Percentiles rank a stretch among this genome's conserved stretches.
Evolutionary conservation across 2,797 vertebrate genomes (phyloP).

Genomic region (Craterocephalus amniculus): DNA sequence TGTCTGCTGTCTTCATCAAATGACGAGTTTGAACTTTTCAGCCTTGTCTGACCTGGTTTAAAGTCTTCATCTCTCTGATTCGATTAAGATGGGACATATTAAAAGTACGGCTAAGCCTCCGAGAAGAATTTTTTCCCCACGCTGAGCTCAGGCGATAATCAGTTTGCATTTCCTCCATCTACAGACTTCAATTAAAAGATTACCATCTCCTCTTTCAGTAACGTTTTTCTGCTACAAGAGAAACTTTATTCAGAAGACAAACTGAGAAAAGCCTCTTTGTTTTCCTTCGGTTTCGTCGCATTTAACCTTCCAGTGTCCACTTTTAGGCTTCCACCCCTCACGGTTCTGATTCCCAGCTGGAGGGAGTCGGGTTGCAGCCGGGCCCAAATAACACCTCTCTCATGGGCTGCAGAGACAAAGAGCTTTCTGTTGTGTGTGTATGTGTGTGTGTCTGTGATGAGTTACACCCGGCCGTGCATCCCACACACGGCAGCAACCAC

Average conservation of each 20-base stretch:
- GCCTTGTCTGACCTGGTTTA: slow-evolving; percentile 5
- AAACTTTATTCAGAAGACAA: slow-evolving; percentile 16
- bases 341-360: slow-evolving; percentile 63
- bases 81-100: slow-evolving; percentile 14
- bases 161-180: slow-evolving; percentile 10
- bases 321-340: slow-evolving; percentile 5
- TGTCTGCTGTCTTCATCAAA: background rate
- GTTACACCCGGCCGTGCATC: slow-evolving; percentile 49
- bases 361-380: slow-evolving; percentile 57
- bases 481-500: slow-evolving; percentile 31
- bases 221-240: background rate
- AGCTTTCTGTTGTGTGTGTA: slow-evolving; percentile 59
- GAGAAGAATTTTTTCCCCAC: slow-evolving; percentile 4
- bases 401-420: slow-evolving; percentile 69
- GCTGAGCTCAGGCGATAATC: slow-evolving; percentile 11
- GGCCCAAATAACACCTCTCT: slow-evolving; percentile 58
- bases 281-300: slow-evolving; percentile 8
- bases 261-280: slow-evolving; percentile 31
- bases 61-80: slow-evolving; percentile 14
- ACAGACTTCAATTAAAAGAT: slow-evolving; percentile 58
- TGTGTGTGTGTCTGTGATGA: slow-evolving; percentile 54
- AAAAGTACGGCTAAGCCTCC: background rate
- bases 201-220: slow-evolving; percentile 45
- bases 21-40: background rate
- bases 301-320: slow-evolving; percentile 41